Evolutionary conservation across 23 tunicate species (phyloP).

Genomic region (Trididemnum nubilum): DNA sequence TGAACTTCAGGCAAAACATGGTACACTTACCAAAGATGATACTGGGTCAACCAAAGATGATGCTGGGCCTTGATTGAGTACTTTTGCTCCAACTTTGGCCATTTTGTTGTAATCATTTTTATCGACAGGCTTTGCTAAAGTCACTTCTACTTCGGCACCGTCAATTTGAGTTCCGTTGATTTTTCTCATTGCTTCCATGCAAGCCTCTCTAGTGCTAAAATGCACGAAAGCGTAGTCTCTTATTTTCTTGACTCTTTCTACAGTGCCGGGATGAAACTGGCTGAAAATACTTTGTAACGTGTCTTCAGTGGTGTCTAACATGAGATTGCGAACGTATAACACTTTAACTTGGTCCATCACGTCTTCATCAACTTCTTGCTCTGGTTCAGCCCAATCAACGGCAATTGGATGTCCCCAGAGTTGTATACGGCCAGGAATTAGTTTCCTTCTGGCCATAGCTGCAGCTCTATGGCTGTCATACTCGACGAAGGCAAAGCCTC

Average conservation of each 20-base stretch:
- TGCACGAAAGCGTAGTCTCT: conserved; percentile 89
- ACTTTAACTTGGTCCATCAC: conserved; percentile 98
- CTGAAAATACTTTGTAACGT: conserved; percentile 91
- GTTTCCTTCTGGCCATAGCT: conserved; percentile 92
- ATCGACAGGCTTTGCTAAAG: conserved; percentile 98
- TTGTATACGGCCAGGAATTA: conserved; percentile 98
- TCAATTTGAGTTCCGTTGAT: conserved; percentile 64
- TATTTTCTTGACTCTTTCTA: conserved; percentile 94
- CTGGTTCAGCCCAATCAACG: conserved; percentile 99
- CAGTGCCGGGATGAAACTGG: conserved; percentile 84
- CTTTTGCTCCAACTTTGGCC: conserved; percentile 99
- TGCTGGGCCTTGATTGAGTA: conserved; percentile 40
- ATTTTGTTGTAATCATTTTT: conserved; percentile 93
- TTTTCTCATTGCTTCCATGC: conserved; percentile 67
- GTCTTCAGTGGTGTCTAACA: conserved; percentile 99
- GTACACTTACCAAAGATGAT: too few relatives aligned
- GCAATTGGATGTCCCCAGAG: conserved; percentile 99
- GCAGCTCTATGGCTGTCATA: conserved; percentile 88
- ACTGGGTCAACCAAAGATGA: too few relatives aligned
- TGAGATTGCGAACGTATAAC: conserved; percentile 94
- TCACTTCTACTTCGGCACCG: conserved; percentile 89
- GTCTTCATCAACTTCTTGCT: conserved; percentile 97
- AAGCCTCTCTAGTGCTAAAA: conserved; percentile 72
- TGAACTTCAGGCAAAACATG: too few relatives aligned
- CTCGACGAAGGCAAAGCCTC: conserved; percentile 98